Base-by-base conservation (phyloP, 2,113 vertebrate genomes). In the Ibidorhyncha struthersii region DNA sequence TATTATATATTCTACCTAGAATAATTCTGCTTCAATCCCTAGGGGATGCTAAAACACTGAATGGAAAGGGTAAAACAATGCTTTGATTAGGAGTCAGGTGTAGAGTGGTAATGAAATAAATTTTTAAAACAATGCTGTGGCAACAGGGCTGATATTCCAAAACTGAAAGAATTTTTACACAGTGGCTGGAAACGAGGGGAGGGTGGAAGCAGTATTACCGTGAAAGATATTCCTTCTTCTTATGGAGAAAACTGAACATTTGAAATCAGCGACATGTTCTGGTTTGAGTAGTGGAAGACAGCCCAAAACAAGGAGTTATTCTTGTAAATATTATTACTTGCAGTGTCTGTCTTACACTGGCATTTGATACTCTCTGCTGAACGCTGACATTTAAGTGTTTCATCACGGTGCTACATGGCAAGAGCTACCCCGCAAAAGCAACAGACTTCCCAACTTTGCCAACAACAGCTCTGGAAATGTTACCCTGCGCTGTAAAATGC, bases 391-490 rank as follows among this genome's bases (percentile, higher is more conserved):
- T 14, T 7, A 8, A 15, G 23, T 8, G 18, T 23, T 58, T 40
- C 25, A 63, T 25, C 38, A 21, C 0, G 5, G 38, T 21, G 7
- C 25, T 8, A 2, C 52, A 2, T 4, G 10, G n/a, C 29, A 72
- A n/a, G 53, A 49, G 2, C 25, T 41, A 9, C 7, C 20, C 5
- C 8, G 23, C 18, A 26, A 34, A 56, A 55, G 27, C 36, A 41
- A 10, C 71, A 20, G 40, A 9, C 58, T 63, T 40, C 29, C 55
- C 29, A 6, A 10, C 3, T 40, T 22, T 59, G 21, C 17, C 23
- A 71, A n/a, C 8, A 27, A 3, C 3, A 27, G 49, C 47, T 66
- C 4, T 13, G 53, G 43, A 80, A 76, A 63, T 3, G 14, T 13
- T 55, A 3, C 27, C 49, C 17, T 25, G 32, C 1, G 2, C 19